These are phyloP conservation scores for Hassar affinis DNA, from an alignment of 2,113 vertebrate genomes.

Conservation along the genomic window DNA sequence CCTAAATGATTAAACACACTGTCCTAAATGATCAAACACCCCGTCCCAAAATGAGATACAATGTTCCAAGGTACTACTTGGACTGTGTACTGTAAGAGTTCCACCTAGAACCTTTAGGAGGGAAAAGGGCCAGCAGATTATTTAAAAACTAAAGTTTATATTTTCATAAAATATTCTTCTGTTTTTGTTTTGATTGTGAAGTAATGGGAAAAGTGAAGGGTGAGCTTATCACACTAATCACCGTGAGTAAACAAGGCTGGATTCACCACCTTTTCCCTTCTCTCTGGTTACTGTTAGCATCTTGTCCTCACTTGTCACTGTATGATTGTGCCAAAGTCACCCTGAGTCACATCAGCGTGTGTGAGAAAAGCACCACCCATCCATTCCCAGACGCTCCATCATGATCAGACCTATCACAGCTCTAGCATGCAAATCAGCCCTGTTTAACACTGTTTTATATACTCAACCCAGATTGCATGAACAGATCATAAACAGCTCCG, in stretches of 20 bases:
- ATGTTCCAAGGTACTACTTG: neutral
- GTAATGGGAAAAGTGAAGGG: neutral
- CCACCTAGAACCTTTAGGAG: neutral
- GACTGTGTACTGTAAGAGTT: no score
- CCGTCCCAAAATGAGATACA: no score
- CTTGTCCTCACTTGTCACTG: constrained; percentile 58
- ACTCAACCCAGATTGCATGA: neutral
- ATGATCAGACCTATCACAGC: constrained; percentile 55
- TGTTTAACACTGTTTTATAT: neutral
- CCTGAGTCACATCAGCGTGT: constrained; percentile 61
- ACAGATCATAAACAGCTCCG: neutral
- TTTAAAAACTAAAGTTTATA: neutral
- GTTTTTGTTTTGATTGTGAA: neutral
- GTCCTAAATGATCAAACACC: neutral
- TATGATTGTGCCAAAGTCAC: constrained; percentile 52
- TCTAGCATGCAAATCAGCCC: constrained; percentile 48
- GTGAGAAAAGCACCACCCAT: constrained; percentile 73
- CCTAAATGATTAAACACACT: neutral
- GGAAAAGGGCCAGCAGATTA: neutral
- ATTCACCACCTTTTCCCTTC: constrained; percentile 9
- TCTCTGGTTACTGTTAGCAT: constrained; percentile 48
- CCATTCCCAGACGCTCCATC: constrained; percentile 71
- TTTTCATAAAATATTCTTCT: neutral
- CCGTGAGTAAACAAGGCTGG: constrained; percentile 21
- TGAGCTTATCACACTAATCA: neutral